These are phyloP conservation scores for Tenebrio molitor DNA, from an alignment of 1,140 invertebrate species.

Conservation along the genomic window DNA sequence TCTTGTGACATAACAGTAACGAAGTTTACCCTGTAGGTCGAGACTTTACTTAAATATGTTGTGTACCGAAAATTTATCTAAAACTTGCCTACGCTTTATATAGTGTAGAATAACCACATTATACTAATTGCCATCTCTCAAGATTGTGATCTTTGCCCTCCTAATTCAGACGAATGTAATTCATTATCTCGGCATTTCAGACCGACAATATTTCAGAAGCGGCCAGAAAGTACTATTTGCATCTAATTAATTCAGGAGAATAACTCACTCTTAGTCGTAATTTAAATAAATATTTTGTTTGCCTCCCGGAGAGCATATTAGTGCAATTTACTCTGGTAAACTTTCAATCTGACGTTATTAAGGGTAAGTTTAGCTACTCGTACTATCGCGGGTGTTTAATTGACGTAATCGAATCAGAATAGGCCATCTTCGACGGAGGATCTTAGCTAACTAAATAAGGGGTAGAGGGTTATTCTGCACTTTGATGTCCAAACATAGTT, in stretches of 20 bases:
- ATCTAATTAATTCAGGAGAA: neutral
- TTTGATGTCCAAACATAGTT: slow-evolving; percentile 39
- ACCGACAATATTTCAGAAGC: neutral
- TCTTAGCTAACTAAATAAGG: slow-evolving; percentile 24
- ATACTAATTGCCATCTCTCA: slow-evolving; percentile 8
- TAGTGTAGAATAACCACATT: neutral
- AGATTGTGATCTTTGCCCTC: slow-evolving; percentile 2
- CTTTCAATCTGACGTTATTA: neutral
- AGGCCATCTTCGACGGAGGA: slow-evolving; percentile 32
- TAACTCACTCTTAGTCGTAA: neutral
- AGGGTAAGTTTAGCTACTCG: slow-evolving; percentile 17
- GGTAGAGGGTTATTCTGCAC: slow-evolving; percentile 24
- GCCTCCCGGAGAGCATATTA: neutral
- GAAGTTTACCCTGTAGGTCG: neutral
- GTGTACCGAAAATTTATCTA: neutral
- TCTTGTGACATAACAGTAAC: neutral
- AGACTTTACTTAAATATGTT: neutral
- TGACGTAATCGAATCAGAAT: slow-evolving; percentile 36
- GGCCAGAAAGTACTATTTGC: neutral
- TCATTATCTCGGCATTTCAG: neutral
- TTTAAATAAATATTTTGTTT: neutral
- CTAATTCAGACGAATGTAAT: slow-evolving; percentile 5
- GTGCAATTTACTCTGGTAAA: neutral
- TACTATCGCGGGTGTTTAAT: slow-evolving; percentile 3
- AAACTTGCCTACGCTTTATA: neutral